Evolutionary conservation across 1,140 invertebrate genomes (phyloP), one percentile per base, ranked within the genome.

Genomic region (Drosophila kikkawai): DNA sequence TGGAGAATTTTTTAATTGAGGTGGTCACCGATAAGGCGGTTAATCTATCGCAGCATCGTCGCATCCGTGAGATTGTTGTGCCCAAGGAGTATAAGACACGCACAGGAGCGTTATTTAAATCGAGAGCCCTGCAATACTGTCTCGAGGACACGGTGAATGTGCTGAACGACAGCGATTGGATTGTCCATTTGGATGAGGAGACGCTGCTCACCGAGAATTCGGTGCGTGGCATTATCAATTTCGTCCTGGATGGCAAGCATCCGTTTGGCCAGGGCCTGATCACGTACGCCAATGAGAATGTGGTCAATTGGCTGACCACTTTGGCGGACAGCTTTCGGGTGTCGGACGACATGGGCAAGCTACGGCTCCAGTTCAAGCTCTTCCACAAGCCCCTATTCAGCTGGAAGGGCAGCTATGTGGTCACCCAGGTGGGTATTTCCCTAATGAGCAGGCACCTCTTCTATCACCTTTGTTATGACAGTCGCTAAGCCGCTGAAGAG

Each of bases 141-240:
- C 94, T 99, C 13, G 98, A 99, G 94, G 97, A 97, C 83, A 96
- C 96, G 80, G 96, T 98, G 1, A 99, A 98, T 93, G 95, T 97
- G 75, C 93, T 99, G 13, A 95, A 95, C 19, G 98, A 99, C 84
- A 96, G 95, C 75, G 98, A 99, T 93, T 99, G 98, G 98, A 97
- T 99, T 83, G 98, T 99, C 3, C 99, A 99, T 94, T 94, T 99
- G 17, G 99, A 99, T 93, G 99, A 99, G 94, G 99, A 99, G 93
- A 99, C 99, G 0, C 92, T 99, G 36, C 93, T 99, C 1, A 99
- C 98, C 5, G 97, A 98, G 88, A 98, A 99, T 93, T 96, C 97
- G 22, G 95, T 97, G 56, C 94, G 95, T 41, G 99, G 99, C 12
- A 98, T 99, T 80, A 93, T 99, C 15, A 99, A 99, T 92, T 99